These are phyloP conservation scores for Crocodylus rhombifer DNA, from an alignment of 2,797 vertebrate species.

Conservation along the genomic window DNA sequence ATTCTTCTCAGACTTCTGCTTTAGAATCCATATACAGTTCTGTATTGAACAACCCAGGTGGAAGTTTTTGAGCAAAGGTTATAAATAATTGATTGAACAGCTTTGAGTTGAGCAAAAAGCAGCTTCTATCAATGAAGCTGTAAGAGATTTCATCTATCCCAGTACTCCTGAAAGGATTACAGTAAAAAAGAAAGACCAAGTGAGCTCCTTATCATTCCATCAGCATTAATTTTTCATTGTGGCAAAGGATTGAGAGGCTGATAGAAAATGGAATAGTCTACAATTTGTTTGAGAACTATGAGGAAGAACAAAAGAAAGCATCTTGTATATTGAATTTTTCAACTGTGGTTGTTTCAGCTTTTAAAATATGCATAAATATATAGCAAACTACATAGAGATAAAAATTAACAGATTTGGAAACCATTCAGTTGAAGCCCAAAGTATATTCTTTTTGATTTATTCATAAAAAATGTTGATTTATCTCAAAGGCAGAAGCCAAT, in stretches of 20 bases:
- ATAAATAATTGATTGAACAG: slow-evolving; percentile 55
- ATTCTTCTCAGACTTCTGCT: slow-evolving; percentile 6
- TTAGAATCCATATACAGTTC: slow-evolving; percentile 31
- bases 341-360: slow-evolving; percentile 39
- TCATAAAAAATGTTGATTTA: slow-evolving; percentile 40
- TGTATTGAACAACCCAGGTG: background rate
- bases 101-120: slow-evolving; percentile 23
- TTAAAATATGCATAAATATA: slow-evolving; percentile 36
- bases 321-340: slow-evolving; percentile 32
- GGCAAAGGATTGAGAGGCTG: slow-evolving; percentile 36
- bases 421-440: slow-evolving; percentile 5
- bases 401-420: slow-evolving; percentile 27
- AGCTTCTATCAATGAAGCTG: slow-evolving; percentile 27
- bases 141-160: slow-evolving; percentile 47
- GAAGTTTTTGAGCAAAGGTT: slow-evolving; percentile 11
- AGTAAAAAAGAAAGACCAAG: slow-evolving; percentile 38
- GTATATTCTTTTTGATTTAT: slow-evolving; percentile 21
- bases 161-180: slow-evolving; percentile 55
- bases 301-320: slow-evolving; percentile 23
- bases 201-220: slow-evolving; percentile 48
- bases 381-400: slow-evolving; percentile 3
- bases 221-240: slow-evolving; percentile 53
- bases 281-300: slow-evolving; percentile 16
- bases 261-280: slow-evolving; percentile 41
- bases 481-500: slow-evolving; percentile 47